Evolutionary conservation across 2,888 invertebrate genomes (phyloP).

Genomic region (Epinotia nisella): DNA sequence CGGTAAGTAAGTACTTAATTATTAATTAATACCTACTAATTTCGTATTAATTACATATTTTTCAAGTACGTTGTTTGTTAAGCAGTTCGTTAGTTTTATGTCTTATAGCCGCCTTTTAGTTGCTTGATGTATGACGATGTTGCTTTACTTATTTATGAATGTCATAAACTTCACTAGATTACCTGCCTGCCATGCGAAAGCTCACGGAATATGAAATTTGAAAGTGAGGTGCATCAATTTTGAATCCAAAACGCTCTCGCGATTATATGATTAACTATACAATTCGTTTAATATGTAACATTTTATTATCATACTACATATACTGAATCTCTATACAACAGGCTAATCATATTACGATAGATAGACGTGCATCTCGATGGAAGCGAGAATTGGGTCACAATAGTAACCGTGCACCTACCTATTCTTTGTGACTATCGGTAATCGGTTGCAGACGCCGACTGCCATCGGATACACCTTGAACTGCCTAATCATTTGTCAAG

Average conservation of each 20-base stretch:
- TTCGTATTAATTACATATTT: too few relatives aligned
- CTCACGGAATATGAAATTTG: not conserved
- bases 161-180: not conserved
- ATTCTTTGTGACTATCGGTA: not conserved
- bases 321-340: not conserved
- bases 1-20: not conserved
- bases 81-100: not conserved
- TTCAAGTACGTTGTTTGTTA: too few relatives aligned
- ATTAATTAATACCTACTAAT: too few relatives aligned
- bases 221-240: not conserved
- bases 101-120: not conserved
- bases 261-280: constrained; percentile 6
- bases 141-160: not conserved
- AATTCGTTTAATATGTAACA: too few relatives aligned
- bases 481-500: too few relatives aligned
- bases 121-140: not conserved
- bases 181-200: constrained; percentile 37
- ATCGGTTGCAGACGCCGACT: not conserved
- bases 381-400: not conserved
- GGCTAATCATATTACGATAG: not conserved
- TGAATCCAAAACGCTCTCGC: constrained; percentile 7
- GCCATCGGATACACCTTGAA: not conserved
- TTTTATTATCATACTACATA: not conserved
- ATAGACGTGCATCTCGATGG: not conserved
- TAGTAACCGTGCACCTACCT: not conserved